These are phyloP conservation scores for Pelmatolapia mariae DNA, from an alignment of 2,113 vertebrate genomes.

Conservation along the genomic window DNA sequence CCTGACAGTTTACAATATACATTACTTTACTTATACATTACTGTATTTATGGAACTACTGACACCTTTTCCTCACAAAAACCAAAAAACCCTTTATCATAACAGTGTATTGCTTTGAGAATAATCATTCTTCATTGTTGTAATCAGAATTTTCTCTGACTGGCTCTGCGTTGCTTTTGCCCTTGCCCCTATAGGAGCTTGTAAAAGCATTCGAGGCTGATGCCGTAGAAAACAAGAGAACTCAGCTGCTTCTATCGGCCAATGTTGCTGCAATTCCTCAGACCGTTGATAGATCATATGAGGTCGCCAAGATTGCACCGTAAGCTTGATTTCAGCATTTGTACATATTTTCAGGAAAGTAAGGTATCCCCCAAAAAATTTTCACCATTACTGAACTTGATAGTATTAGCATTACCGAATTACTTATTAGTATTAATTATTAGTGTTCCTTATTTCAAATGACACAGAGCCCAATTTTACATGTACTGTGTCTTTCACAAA, in stretches of 20 bases:
- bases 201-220: constrained; percentile 57
- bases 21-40: not conserved
- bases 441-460: not conserved
- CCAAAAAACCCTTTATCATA: not conserved
- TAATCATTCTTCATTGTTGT: not conserved
- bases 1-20: not conserved
- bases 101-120: not conserved
- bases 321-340: not conserved
- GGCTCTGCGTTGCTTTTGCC: not conserved
- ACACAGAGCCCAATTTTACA: not conserved
- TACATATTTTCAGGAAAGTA: not conserved
- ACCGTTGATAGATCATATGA: constrained; percentile 58
- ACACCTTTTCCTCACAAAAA: not conserved
- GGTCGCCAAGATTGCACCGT: constrained; percentile 57
- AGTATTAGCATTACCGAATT: not conserved
- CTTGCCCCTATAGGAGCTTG: constrained; percentile 54
- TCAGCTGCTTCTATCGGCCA: constrained; percentile 62
- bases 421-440: not conserved
- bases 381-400: not conserved
- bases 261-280: constrained; percentile 22
- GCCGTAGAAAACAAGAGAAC: constrained; percentile 46
- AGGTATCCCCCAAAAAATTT: rapidly evolving
- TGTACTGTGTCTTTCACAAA: not conserved
- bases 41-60: not conserved
- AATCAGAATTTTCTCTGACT: not conserved